A percentile compares a stretch with the other conserved stretches of the same genome.
Conservation (phyloP, 2,113 vertebrate genomes). For the Spea multiplicata region DNA sequence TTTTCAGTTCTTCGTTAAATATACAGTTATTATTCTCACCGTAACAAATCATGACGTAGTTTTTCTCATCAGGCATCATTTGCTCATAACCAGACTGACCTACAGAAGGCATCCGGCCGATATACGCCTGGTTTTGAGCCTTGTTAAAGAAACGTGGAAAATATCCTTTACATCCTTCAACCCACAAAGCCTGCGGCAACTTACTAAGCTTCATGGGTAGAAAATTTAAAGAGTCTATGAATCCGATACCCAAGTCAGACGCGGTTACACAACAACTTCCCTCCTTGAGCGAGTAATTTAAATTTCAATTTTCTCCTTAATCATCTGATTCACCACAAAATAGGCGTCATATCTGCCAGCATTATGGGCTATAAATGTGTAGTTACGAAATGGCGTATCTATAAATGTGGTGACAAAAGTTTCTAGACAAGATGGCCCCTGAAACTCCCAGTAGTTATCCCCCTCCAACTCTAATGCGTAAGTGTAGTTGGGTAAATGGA, state of each 20-base stretch:
- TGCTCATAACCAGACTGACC: no score
- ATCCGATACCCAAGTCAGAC: neutral
- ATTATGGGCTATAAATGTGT: no score
- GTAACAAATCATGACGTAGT: neutral
- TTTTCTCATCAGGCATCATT: neutral
- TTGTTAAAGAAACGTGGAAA: constrained; percentile 41
- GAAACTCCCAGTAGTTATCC: no score
- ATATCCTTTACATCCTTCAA: constrained; percentile 42
- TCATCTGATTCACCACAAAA: no score
- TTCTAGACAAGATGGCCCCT: no score
- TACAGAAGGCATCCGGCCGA: neutral
- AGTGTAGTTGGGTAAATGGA: no score
- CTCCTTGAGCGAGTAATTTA: neutral
- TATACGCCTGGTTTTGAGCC: constrained; percentile 21
- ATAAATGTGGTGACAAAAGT: no score
- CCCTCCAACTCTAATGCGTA: no score
- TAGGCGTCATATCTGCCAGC: no score
- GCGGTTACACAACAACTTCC: neutral
- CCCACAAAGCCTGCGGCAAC: no score
- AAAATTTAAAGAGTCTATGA: constrained; percentile 35
- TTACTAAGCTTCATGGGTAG: constrained; percentile 15
- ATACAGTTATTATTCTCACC: neutral
- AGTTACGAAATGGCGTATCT: no score
- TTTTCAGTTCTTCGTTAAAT: neutral
- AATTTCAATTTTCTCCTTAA: constrained; percentile 17